Evolutionary conservation across 2,797 vertebrate species (phyloP), one percentile per base, ranked within the genome.

Genomic region (Coracias cyanogaster): DNA sequence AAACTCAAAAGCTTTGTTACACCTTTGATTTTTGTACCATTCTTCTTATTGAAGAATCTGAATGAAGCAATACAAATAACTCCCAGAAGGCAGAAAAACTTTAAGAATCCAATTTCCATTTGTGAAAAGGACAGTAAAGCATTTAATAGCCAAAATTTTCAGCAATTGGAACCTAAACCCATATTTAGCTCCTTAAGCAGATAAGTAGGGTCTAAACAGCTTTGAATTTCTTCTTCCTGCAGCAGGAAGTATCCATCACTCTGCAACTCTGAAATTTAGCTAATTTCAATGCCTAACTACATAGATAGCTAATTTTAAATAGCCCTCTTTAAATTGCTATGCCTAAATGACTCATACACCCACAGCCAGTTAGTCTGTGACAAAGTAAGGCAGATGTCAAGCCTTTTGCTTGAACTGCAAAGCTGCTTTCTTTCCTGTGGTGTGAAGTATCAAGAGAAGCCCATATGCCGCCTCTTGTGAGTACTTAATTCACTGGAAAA

Each of bases 341-440:
- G 69, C 57, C 39, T 87, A 90, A 91, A 91, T 83, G 76, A 90
- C 69, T 96, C 89, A 78, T 10, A 54, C 25, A 15, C 82, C 86
- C 91, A 91, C 15, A 15, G 54, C 18, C 89, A 90, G 70, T 77
- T 52, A 93, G 29, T 74, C 65, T 89, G 61, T 91, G 93, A 79
- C 66, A 92, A 89, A 91, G 74, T 43, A 35, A 86, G 61, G 86
- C 90, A 96, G 86, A 93, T 87, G 82, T 94, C 92, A 87, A 95
- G 57, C 52, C 82, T 93, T 90, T 85, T 65, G n/a, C 69, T 70
- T 84, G 80, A 96, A 84, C 81, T 82, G 86, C 55, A 93, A 95
- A 85, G 67, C 64, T 78, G 71, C 45, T 90, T 86, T 79, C 80
- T 94, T 89, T 89, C 82, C 64, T 82, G 60, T 19, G 41, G 84